Evolutionary conservation across 2,888 invertebrate genomes (phyloP).

Genomic region (Dascillus cervinus): DNA sequence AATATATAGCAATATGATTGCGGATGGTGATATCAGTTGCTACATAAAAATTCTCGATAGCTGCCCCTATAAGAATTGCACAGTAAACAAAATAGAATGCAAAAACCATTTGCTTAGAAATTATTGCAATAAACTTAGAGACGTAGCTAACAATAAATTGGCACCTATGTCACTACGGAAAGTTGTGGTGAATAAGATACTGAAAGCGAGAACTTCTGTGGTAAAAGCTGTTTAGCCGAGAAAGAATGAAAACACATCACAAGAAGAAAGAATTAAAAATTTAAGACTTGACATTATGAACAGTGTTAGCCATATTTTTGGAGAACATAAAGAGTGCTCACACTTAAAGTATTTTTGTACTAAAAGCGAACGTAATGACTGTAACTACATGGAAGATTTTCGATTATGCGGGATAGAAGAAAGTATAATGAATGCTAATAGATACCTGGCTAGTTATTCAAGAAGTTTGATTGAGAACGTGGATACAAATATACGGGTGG

Average conservation of each 20-base stretch:
- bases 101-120: slow-evolving; percentile 1
- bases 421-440: background rate
- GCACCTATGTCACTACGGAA: background rate
- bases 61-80: too few relatives aligned
- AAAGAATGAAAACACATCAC: slow-evolving; percentile 3
- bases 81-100: slow-evolving; percentile 1
- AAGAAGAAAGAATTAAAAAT: slow-evolving; percentile 1
- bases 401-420: background rate
- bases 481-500: background rate
- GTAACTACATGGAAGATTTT: slow-evolving; percentile 1
- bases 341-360: slow-evolving; percentile 1
- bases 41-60: background rate
- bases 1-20: slow-evolving; percentile 1
- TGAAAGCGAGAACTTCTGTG: background rate
- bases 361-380: background rate
- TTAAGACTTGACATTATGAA: slow-evolving; percentile 5
- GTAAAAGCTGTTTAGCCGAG: background rate
- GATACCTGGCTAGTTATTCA: background rate
- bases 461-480: slow-evolving; percentile 1
- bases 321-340: slow-evolving; percentile 7
- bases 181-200: background rate
- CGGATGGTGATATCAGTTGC: slow-evolving; percentile 1
- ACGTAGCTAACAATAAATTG: background rate
- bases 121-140: slow-evolving; percentile 4
- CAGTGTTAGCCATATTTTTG: slow-evolving; percentile 7